Percentiles rank a stretch among this genome's conserved stretches.
Conservation (phyloP, 2,888 invertebrate genomes). For the Acutogordius australiensis region DNA sequence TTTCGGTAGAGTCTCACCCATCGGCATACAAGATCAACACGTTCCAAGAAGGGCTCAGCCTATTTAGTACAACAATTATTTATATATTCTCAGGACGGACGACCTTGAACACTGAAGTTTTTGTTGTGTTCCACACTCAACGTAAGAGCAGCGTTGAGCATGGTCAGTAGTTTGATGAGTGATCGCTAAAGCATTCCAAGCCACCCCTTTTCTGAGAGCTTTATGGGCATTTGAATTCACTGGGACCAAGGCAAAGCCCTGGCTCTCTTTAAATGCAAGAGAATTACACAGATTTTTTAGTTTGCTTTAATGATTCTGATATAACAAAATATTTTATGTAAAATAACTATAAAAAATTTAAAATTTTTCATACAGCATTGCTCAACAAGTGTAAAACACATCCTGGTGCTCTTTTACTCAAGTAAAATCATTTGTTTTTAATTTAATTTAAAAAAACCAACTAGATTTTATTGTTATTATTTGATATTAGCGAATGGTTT, state of each 20-base stretch:
- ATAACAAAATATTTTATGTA: not conserved
- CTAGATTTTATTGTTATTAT: not conserved
- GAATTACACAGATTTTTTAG: too few species aligned
- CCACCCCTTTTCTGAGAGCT: too few species aligned
- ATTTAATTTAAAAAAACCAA: not conserved
- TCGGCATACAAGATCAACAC: not conserved
- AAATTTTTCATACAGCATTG: not conserved
- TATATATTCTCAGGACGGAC: not conserved
- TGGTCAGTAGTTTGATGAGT: not conserved
- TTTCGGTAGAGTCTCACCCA: not conserved
- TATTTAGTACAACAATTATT: not conserved
- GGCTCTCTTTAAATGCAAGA: too few species aligned
- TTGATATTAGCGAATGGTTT: not conserved
- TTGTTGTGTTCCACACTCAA: not conserved
- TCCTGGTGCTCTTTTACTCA: not conserved
- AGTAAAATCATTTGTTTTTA: not conserved
- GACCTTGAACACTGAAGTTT: too few species aligned
- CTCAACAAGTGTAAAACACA: conserved; percentile 1
- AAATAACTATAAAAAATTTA: not conserved
- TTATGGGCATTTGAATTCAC: too few species aligned
- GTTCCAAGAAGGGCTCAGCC: conserved; percentile 6
- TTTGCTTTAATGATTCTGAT: not conserved
- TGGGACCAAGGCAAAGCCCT: too few species aligned
- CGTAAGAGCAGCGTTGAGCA: not conserved
- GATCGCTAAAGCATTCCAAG: too few species aligned